A percentile compares a stretch with the other conserved stretches of the same genome.
Conservation (phyloP, 2,888 invertebrate genomes). For the Meiosimyza decipiens region DNA sequence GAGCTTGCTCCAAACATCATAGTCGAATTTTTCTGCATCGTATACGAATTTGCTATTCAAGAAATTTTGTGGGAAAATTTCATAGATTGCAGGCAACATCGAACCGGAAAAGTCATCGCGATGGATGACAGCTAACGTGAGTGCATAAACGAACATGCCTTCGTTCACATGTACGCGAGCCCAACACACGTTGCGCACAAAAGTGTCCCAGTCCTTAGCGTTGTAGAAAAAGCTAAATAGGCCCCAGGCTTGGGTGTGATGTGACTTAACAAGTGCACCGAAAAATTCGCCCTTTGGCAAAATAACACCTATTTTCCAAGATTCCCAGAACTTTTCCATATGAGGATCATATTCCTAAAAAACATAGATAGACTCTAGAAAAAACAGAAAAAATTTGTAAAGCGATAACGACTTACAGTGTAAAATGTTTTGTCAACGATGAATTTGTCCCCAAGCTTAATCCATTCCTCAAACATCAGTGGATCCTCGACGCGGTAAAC, state of each 20-base stretch:
- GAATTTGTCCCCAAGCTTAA: constrained; percentile 53
- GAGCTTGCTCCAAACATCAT: constrained; percentile 54
- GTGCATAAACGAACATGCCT: constrained; percentile 79
- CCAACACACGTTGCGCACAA: constrained; percentile 77
- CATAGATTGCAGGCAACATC: constrained; percentile 78
- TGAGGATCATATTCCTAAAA: constrained; percentile 50
- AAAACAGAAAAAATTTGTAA: constrained; percentile 12
- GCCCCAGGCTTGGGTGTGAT: constrained; percentile 70
- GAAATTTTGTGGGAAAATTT: constrained; percentile 82
- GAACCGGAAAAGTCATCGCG: constrained; percentile 75
- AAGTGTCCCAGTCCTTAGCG: constrained; percentile 78
- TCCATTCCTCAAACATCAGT: constrained; percentile 57
- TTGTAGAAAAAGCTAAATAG: constrained; percentile 76
- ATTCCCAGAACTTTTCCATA: constrained; percentile 58
- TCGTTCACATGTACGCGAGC: constrained; percentile 77
- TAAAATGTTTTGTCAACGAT: constrained; percentile 51
- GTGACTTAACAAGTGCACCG: constrained; percentile 66
- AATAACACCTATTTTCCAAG: constrained; percentile 64
- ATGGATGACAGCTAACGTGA: constrained; percentile 76
- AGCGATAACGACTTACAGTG: constrained; percentile 45
- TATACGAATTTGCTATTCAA: constrained; percentile 78
- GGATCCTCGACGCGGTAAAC: constrained; percentile 54
- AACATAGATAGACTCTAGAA: constrained; percentile 1
- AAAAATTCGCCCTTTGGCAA: constrained; percentile 71
- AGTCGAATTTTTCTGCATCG: constrained; percentile 72